Base-by-base conservation (phyloP, 2,888 invertebrate species). In the Callyntrura sp. region DNA sequence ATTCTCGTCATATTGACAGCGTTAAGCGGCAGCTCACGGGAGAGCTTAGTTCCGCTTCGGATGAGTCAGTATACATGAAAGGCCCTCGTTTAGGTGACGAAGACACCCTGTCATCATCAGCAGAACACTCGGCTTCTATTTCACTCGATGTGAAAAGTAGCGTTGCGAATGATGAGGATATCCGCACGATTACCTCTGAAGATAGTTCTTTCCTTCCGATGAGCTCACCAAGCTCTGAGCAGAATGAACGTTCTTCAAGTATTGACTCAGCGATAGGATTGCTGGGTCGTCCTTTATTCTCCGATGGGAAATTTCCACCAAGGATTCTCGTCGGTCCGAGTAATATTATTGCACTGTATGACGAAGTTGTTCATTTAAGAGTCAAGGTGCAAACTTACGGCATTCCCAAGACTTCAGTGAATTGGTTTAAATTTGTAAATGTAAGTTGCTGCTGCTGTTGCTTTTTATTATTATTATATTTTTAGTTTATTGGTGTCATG, bases 301-400 rank as follows among this genome's bases (percentile, higher is more conserved):
- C 55, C 35, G 88, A 88, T 82, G 85, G 84, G 76, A 84, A 73
- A 81, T 88, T 90, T 73, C 79, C 86, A 25, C 92, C 92, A 0
- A 81, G 90, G 28, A 88, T 92, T 62, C 87, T 91, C 20, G 87
- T 92, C 82, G 92, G 92, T n/a, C 92, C 92, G 43, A 81, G 68
- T 25, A 90, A 88, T 55, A 81, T 92, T 4, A 87, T 92, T 35
- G 92, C 90, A 4, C 23, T 92, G 55, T 85, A 90, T 45, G 92
- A 91, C 20, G 92, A 92, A 90, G 83, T 88, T 2, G 90, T 92
- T 23, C 90, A 91, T 85, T 82, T 92, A n/a, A 76, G 92, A 88
- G 90, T 91, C 5, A 92, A 92, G 65, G 90, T 92, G 73, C 90
- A 91, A 35, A 87, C 85, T 62, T 87, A 90, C 28, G 90, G 90